phyloP scores from a whole-genome alignment of 2,797 vertebrate genomes.

The Margarornis squamiger region DNA sequence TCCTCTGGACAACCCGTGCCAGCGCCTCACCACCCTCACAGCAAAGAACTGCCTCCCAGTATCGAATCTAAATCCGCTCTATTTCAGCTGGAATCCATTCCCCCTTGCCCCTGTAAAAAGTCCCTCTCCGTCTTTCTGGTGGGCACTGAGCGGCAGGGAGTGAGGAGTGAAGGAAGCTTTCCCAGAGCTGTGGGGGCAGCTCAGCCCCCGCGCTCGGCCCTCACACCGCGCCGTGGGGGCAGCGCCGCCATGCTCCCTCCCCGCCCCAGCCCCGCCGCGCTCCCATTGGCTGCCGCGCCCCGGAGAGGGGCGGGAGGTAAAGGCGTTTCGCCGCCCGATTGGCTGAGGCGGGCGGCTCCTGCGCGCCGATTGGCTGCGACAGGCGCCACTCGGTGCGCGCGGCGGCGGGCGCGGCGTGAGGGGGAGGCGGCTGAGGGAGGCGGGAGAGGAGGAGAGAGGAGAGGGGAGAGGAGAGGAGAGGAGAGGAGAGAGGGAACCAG shows the following conservation, averaged over 20 bases:
- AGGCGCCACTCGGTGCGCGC: fast-evolving
- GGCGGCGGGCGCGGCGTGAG: fast-evolving
- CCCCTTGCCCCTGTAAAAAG: background rate
- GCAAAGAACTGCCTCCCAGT: background rate
- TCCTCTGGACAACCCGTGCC: background rate
- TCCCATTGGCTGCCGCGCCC: background rate
- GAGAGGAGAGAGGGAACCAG: too few relatives aligned
- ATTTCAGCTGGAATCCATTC: fast-evolving
- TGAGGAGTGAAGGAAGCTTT: too few relatives aligned
- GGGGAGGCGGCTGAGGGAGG: fast-evolving
- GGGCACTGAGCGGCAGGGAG: background rate
- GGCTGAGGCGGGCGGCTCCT: fast-evolving
- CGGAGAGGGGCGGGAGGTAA: too few relatives aligned
- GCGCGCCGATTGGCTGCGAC: background rate
- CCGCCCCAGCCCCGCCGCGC: too few relatives aligned
- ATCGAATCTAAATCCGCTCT: background rate
- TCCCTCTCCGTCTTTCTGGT: background rate
- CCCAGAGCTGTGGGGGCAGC: fast-evolving
- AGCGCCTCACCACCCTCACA: background rate
- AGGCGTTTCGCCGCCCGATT: fast-evolving
- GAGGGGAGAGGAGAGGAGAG: background rate
- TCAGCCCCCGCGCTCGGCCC: too few relatives aligned
- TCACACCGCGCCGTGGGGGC: too few relatives aligned
- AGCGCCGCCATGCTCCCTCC: fast-evolving
- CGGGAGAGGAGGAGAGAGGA: background rate